Conservation (phyloP, 2,113 vertebrate species). For the Poeciliopsis prolifica region DNA sequence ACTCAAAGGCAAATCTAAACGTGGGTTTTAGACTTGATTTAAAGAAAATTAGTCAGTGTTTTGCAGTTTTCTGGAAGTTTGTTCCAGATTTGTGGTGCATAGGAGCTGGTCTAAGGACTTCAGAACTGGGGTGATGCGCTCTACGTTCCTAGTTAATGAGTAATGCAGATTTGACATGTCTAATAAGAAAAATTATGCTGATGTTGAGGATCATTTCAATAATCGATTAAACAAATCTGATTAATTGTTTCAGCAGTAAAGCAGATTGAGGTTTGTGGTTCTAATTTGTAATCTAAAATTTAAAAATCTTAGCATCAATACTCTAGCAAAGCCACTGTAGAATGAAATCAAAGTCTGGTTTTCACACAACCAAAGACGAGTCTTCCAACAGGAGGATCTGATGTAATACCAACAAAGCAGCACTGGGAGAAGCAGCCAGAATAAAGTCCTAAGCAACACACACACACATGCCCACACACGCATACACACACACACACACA, state of each 20-base stretch:
- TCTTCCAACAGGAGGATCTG: constrained; percentile 15
- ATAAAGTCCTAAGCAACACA: constrained; percentile 45
- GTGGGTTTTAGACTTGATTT: no score
- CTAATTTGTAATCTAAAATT: neutral
- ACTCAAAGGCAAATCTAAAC: no score
- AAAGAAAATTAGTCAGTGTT: no score
- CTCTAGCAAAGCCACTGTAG: neutral
- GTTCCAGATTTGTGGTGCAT: no score
- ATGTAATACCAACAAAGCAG: constrained; percentile 35
- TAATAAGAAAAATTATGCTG: neutral
- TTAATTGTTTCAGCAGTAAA: neutral
- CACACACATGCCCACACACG: no score
- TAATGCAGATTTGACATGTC: neutral
- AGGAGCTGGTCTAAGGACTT: no score
- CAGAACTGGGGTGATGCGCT: no score
- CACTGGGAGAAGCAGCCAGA: constrained; percentile 14
- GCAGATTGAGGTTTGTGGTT: neutral
- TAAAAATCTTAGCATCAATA: neutral
- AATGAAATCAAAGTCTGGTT: neutral
- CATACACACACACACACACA: constrained; percentile 22
- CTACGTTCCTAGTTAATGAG: no score
- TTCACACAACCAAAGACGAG: neutral
- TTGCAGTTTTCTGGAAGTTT: no score
- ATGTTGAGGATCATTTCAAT: neutral
- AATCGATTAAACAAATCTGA: no score